Evolutionary conservation across 2,888 invertebrate species (phyloP).

Genomic region (Eupithecia insigniata): DNA sequence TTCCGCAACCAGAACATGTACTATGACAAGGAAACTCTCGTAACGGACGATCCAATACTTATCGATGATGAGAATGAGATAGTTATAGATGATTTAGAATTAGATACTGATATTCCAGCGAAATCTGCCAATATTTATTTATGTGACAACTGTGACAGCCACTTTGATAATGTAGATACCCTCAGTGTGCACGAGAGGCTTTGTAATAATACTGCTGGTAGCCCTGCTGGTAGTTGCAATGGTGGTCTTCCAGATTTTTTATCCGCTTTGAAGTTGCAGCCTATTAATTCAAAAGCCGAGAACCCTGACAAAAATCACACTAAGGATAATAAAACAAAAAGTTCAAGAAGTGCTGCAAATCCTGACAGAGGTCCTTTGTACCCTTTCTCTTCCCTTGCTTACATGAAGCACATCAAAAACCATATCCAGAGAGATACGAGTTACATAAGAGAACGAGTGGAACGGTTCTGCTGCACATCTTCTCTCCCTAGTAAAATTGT

Average conservation of each 20-base stretch:
- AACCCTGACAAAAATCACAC: conserved; percentile 33
- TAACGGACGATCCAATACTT: conserved; percentile 30
- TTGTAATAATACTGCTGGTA: conserved; percentile 66
- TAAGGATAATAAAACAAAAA: conserved; percentile 60
- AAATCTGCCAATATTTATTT: conserved; percentile 88
- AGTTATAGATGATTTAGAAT: conserved; percentile 27
- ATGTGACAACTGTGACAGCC: conserved; percentile 90
- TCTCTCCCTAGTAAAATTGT: conserved; percentile 64
- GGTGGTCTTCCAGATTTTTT: conserved; percentile 72
- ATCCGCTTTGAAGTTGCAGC: conserved; percentile 69
- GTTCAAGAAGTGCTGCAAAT: conserved; percentile 64
- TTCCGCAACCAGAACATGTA: conserved; percentile 90
- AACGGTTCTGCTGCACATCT: conserved; percentile 73
- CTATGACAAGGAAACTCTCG: conserved; percentile 61
- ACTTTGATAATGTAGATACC: conserved; percentile 83
- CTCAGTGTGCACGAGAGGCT: conserved; percentile 76
- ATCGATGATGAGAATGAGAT: conserved; percentile 35
- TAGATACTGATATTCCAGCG: conserved; percentile 65
- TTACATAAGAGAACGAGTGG: conserved; percentile 72
- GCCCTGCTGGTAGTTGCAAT: conserved; percentile 56
- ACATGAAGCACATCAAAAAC: conserved; percentile 68
- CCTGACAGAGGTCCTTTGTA: conserved; percentile 75
- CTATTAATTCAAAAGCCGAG: conserved; percentile 51
- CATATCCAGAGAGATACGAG: conserved; percentile 64
- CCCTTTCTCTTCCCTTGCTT: conserved; percentile 80